Evolutionary conservation across 37 sponge, comb jelly and placozoan species (phyloP).

Genomic region (Tethya wilhelma): DNA sequence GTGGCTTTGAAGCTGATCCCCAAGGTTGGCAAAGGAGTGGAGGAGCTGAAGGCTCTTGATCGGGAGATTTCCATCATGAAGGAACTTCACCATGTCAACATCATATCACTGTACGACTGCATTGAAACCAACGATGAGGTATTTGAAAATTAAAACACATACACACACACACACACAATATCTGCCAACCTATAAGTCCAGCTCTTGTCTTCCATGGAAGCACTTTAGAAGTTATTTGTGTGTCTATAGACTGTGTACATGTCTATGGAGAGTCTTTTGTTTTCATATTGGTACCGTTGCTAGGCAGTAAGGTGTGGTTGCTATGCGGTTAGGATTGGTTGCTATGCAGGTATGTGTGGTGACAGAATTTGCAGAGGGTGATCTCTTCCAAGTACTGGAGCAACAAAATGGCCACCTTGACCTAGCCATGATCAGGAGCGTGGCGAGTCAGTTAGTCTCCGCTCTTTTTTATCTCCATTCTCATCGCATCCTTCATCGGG

Average conservation of each 20-base stretch:
- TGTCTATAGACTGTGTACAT: no score
- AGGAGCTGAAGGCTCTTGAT: constrained; percentile 78
- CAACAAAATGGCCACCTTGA: constrained; percentile 82
- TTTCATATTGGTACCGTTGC: no score
- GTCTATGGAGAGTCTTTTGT: no score
- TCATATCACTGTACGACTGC: constrained; percentile 87
- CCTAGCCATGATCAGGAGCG: constrained; percentile 68
- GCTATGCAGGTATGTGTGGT: constrained; percentile 95
- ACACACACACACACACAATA: no score
- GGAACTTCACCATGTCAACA: constrained; percentile 78
- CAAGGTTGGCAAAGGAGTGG: constrained; percentile 71
- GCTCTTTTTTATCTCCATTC: constrained; percentile 95
- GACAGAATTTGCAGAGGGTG: constrained; percentile 95
- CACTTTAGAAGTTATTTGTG: no score
- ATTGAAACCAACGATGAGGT: constrained; percentile 91
- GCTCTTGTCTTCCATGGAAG: no score
- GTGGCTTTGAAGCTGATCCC: constrained; percentile 97
- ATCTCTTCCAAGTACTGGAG: constrained; percentile 91
- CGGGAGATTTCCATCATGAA: constrained; percentile 89
- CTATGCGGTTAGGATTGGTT: no score
- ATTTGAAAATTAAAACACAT: background rate
- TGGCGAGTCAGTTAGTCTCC: constrained; percentile 91
- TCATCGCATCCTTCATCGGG: constrained; percentile 90
- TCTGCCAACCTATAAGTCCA: no score
- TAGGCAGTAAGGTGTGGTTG: no score